Conservation (phyloP, 2,797 vertebrate species). For the Pangasius krempfi region DNA sequence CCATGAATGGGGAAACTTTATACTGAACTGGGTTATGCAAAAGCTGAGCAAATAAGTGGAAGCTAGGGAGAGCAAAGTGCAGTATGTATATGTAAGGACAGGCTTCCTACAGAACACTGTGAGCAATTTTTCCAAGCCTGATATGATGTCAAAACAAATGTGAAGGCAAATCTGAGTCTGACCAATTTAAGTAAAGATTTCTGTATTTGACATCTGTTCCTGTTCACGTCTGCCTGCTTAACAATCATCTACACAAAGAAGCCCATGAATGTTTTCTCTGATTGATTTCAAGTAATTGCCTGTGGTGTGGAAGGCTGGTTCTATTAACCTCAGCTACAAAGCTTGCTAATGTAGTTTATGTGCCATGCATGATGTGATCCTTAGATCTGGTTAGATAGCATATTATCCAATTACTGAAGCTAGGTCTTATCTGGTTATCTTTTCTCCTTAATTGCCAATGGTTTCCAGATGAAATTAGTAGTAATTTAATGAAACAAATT, state of each 20-base stretch:
- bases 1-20: not conserved
- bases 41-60: not conserved
- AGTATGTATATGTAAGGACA: not conserved
- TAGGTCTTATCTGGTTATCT: not conserved
- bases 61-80: not conserved
- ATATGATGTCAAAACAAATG: not conserved
- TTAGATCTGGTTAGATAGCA: constrained; percentile 8
- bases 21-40: not conserved
- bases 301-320: not conserved
- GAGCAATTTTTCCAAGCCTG: not conserved
- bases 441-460: constrained; percentile 7
- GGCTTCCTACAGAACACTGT: not conserved
- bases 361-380: constrained; percentile 29
- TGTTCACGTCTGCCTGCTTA: not conserved
- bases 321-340: not conserved
- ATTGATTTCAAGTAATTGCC: constrained; percentile 19
- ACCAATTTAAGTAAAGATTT: not conserved
- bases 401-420: constrained; percentile 18
- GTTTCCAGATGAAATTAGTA: constrained; percentile 21
- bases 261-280: not conserved
- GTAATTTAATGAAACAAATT: not conserved
- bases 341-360: constrained; percentile 36
- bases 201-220: not conserved
- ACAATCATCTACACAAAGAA: not conserved
- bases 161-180: not conserved